Base-by-base conservation (phyloP, 2,797 vertebrate species). In the Pseudochromis fuscus region DNA sequence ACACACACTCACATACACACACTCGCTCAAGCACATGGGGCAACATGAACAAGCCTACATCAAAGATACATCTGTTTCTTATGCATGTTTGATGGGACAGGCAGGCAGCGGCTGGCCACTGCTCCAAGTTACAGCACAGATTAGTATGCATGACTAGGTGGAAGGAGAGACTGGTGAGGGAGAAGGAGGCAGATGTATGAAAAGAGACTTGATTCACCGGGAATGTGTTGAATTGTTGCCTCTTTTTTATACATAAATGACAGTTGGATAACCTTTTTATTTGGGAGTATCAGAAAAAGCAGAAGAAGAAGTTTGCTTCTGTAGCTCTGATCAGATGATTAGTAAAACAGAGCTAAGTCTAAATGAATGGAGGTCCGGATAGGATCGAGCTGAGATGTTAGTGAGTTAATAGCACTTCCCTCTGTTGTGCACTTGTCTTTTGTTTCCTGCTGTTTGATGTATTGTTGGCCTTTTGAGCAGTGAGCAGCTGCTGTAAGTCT, bases 51-150 rank as follows among this genome's bases (percentile, higher is more conserved):
- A 86, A 78, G 80, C 71, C 67, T 77, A 79, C 88, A 88, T 88
- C 81, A 90, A 88, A 90, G 86, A 83, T 90, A 88, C 89, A 89
- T 89, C 88, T 90, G 86, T 79, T 90, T 85, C 86, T 84, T 81
- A 83, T 90, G 83, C 87, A 91, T 89, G 86, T 89, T 91, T 91
- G 83, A 91, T 91, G 77, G 86, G 66, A 66, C 76, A 72, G 85
- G 63, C 84, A 85, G 73, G 82, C 89, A 81, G 79, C 11, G 71
- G 84, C 79, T 82, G 84, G 84, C 77, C 73, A 57, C 76, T 11
- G 81, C 86, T 71, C 77, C 51, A 7, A 49, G 77, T 82, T 80
- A 72, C 74, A 71, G 30, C 53, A 33, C 55, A 49, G 72, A 77
- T 86, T 72, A 70, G 75, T 62, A 77, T 77, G 88, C 72, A 75